Evolutionary conservation across 2,888 invertebrate genomes (phyloP), one percentile per base, ranked within the genome.

Genomic region (Trichopria drosophilae): DNA sequence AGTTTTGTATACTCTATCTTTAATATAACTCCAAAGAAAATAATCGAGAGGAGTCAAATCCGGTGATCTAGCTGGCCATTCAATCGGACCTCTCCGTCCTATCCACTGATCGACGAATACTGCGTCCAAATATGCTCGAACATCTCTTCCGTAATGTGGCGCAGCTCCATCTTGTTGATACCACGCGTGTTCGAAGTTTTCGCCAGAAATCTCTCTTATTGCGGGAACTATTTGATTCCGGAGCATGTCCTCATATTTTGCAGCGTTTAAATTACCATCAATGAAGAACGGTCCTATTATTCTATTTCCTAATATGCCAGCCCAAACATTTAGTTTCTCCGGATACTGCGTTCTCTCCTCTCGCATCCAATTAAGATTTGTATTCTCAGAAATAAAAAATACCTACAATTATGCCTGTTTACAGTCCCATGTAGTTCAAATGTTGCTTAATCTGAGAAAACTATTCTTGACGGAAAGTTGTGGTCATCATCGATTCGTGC

Each of bases 201-300:
- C n/a, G n/a, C n/a, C n/a, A n/a, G n/a, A n/a, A n/a, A n/a, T n/a
- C n/a, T n/a, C n/a, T n/a, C n/a, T n/a, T n/a, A n/a, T n/a, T n/a
- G n/a, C n/a, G n/a, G n/a, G n/a, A n/a, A n/a, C n/a, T n/a, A n/a
- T n/a, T 51, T 43, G 9, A 28, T 43, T 36, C 29, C 46, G 41
- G 13, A 53, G 40, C 44, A 53, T 39, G 13, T 18, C 12, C 34
- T 46, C 48, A 22, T 53, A 43, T 22, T 22, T 48, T 34, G 20
- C 35, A 16, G 43, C 39, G 19, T 37, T 43, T 3, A 53, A 31
- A 44, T 53, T 41, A 9, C 51, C 6, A 60, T 66, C 19, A 58
- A 60, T 23, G 57, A 63, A 65, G 62, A 76, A 71, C 60, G 69
- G 26, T 59, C 76, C 47, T 59, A 66, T 55, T 54, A 64, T 1